A percentile compares a stretch with the other conserved stretches of the same genome.
Conservation (phyloP, 2,888 invertebrate genomes). For the Bembecia ichneumoniformis region DNA sequence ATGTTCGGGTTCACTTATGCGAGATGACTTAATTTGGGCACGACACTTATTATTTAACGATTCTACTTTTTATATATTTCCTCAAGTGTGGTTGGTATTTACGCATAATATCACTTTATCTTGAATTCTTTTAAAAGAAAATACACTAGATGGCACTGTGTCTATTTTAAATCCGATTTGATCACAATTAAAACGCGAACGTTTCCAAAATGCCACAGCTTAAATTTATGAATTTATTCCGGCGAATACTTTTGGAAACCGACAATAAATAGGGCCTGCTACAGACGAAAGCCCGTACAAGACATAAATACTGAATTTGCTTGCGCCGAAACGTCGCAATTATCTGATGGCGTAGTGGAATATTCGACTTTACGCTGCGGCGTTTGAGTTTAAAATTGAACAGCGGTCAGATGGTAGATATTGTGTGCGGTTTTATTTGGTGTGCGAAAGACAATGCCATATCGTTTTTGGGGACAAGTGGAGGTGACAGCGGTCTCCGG, state of each 20-base stretch:
- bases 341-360: not conserved
- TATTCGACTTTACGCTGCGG: conserved; percentile 2
- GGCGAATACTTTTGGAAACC: conserved; percentile 39
- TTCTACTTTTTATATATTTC: no score
- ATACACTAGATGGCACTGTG: no score
- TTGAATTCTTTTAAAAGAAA: no score
- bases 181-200: not conserved
- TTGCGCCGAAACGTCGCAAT: conserved; percentile 11
- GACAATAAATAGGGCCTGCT: conserved; percentile 54
- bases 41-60: no score
- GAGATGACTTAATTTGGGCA: no score
- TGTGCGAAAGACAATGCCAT: conserved; percentile 46
- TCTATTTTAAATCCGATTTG: not conserved
- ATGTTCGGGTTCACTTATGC: no score
- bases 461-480: conserved; percentile 59
- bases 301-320: conserved; percentile 41
- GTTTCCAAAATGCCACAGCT: conserved; percentile 17
- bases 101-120: no score
- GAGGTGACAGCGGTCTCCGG: conserved; percentile 50
- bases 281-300: conserved; percentile 51
- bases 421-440: conserved; percentile 3
- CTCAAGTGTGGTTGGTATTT: no score
- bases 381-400: conserved; percentile 11
- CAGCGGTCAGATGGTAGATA: conserved; percentile 1
- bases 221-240: conserved; percentile 53